Base-by-base conservation (phyloP, 2,113 vertebrate genomes). In the Mustelus asterias region DNA sequence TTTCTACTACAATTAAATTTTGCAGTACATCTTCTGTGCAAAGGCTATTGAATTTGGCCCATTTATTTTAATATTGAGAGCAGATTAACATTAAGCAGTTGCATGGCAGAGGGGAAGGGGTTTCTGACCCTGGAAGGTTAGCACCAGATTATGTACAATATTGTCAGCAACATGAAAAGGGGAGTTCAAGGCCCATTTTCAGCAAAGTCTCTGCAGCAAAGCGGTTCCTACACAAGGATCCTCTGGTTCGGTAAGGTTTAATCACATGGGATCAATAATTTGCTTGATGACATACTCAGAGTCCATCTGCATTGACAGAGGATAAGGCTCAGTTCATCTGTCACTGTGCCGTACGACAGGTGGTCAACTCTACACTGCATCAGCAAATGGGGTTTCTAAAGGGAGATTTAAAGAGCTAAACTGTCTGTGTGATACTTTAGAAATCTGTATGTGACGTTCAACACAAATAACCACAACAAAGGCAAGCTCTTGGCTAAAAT, bases 181-280 rank as follows among this genome's bases (percentile, higher is more conserved):
- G 18, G n/a, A 65, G 89, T 9, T 67, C 60, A 65, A 54, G 63
- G 60, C 89, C 89, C 60, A 93, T 44, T 90, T 54, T 94, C 67
- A 72, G 69, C 11, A 5, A 95, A 95, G 10, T 72, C 70, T 72
- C 44, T 33, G 0, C 69, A 72, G 41, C 37, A 54, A 95, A 76
- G 65, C 22, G 44, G 37, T 22, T 72, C 33, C 41, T 72, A 5
- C 41, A 54, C 26, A 48, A 69, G 93, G 65, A 44, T 94, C 7
- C 65, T 94, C 22, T 69, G 0, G 33, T 65, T 41, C 37, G 14
- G 93, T 44, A 95, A 72, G 41, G 67, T 70, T 72, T 95, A 95
- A 95, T 95, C 69, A 95, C 69, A 72, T 72, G 94, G 94, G 69
- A 70, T 70, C 65, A 70, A 94, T 94, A 94, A 94, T 94, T 94